These are phyloP conservation scores for Caenorhabditis remanei DNA, from an alignment of 1,140 invertebrate species.

Conservation along the genomic window DNA sequence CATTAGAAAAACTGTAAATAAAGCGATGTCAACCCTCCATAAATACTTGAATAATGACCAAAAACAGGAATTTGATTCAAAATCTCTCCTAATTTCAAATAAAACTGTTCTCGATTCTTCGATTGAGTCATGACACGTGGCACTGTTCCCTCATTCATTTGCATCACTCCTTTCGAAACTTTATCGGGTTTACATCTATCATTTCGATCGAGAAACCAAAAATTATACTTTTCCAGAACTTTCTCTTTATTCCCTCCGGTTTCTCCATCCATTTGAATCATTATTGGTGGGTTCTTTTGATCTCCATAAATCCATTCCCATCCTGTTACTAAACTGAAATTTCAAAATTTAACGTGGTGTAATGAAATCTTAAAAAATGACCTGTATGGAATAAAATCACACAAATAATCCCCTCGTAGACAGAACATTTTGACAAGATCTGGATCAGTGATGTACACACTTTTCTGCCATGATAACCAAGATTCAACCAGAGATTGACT, in stretches of 20 bases:
- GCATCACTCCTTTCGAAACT: neutral
- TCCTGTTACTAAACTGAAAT: conserved; percentile 65
- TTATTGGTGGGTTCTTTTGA: conserved; percentile 63
- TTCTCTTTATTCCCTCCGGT: conserved; percentile 65
- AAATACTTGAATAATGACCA: conserved; percentile 64
- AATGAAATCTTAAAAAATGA: conserved; percentile 14
- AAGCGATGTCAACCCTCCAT: conserved; percentile 67
- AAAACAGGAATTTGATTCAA: conserved; percentile 67
- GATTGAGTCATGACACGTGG: conserved; percentile 67
- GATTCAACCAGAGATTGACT: conserved; percentile 51
- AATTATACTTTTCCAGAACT: conserved; percentile 63
- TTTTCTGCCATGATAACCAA: conserved; percentile 67
- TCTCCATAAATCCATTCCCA: conserved; percentile 71
- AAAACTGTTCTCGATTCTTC: conserved; percentile 66
- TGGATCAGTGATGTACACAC: conserved; percentile 68
- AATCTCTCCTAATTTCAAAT: conserved; percentile 63
- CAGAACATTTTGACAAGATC: conserved; percentile 70
- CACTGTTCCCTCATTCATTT: conserved; percentile 54
- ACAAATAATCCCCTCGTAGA: conserved; percentile 60
- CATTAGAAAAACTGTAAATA: conserved; percentile 67
- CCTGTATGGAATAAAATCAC: conserved; percentile 65
- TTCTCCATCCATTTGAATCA: conserved; percentile 71
- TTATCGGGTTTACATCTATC: conserved; percentile 57
- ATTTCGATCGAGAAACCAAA: conserved; percentile 68
- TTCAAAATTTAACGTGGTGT: neutral